Evolutionary conservation across 2,888 invertebrate species (phyloP).

Genomic region (Mesoligia furuncula): DNA sequence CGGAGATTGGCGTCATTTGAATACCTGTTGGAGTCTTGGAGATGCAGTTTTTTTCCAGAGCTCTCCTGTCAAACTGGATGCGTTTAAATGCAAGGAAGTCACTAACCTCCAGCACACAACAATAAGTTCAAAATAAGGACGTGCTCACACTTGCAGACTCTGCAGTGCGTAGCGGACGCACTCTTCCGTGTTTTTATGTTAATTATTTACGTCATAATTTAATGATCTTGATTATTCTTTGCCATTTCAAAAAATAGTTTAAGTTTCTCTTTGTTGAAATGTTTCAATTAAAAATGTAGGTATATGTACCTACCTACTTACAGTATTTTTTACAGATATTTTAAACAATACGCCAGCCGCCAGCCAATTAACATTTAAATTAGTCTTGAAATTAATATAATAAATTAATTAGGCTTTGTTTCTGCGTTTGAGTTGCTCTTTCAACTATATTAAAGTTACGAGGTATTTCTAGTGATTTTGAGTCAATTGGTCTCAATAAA

Average conservation of each 20-base stretch:
- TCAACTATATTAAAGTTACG: not conserved
- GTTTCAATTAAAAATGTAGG: not conserved
- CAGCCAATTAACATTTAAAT: not conserved
- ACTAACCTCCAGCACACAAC: slow-evolving; percentile 37
- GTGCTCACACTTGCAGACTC: slow-evolving; percentile 6
- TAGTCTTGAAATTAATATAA: not conserved
- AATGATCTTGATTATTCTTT: not conserved
- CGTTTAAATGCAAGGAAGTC: slow-evolving; percentile 22
- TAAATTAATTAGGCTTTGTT: not conserved
- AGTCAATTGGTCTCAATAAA: not conserved
- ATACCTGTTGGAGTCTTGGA: slow-evolving; percentile 52
- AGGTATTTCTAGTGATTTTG: not conserved
- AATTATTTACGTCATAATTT: not conserved
- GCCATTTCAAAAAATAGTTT: not conserved
- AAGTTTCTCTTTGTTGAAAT: not conserved
- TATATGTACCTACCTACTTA: no score
- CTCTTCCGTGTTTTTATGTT: not conserved
- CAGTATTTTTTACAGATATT: slow-evolving; percentile 4
- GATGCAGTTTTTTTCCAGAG: slow-evolving; percentile 26
- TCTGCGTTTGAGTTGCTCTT: not conserved
- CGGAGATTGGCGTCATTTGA: slow-evolving; percentile 33
- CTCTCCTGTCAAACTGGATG: slow-evolving; percentile 21
- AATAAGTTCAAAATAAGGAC: slow-evolving; percentile 1
- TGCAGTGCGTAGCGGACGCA: no score
- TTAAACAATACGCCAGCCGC: not conserved